These are phyloP conservation scores for Phaetusa simplex DNA, from an alignment of 2,113 vertebrate species.

Conservation along the genomic window DNA sequence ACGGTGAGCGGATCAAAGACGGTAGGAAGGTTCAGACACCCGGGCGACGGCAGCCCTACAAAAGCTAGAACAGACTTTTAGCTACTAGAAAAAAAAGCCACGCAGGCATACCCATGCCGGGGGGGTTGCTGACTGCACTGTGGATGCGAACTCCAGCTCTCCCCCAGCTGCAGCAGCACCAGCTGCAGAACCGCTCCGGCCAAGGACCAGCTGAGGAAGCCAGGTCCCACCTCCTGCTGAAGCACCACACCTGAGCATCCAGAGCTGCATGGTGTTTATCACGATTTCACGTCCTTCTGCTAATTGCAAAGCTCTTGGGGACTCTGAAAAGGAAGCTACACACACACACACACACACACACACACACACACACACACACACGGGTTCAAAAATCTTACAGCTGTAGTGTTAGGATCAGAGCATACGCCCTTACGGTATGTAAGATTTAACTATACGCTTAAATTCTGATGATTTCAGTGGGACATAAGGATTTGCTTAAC, in stretches of 20 bases:
- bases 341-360: not conserved
- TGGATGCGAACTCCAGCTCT: not conserved
- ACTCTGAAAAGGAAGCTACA: not conserved
- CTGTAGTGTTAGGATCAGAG: not conserved
- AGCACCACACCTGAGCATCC: not conserved
- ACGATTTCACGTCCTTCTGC: not conserved
- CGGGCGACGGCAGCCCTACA: not conserved
- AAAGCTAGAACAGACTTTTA: not conserved
- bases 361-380: not conserved
- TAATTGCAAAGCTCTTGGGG: not conserved
- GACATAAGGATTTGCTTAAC: not conserved
- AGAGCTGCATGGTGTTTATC: not conserved
- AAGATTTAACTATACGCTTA: not conserved
- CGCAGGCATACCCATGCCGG: fast-evolving
- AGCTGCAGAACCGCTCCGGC: not conserved
- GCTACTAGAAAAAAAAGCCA: not conserved
- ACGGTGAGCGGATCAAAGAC: fast-evolving
- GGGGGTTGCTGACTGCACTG: not conserved
- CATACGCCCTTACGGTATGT: not conserved
- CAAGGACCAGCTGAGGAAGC: not conserved
- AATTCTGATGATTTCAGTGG: not conserved
- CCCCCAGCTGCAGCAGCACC: not conserved
- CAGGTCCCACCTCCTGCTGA: not conserved
- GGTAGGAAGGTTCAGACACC: not conserved
- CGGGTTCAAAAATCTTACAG: not conserved